Evolutionary conservation across 1,140 invertebrate species (phyloP).

Genomic region (Megalopta genalis): DNA sequence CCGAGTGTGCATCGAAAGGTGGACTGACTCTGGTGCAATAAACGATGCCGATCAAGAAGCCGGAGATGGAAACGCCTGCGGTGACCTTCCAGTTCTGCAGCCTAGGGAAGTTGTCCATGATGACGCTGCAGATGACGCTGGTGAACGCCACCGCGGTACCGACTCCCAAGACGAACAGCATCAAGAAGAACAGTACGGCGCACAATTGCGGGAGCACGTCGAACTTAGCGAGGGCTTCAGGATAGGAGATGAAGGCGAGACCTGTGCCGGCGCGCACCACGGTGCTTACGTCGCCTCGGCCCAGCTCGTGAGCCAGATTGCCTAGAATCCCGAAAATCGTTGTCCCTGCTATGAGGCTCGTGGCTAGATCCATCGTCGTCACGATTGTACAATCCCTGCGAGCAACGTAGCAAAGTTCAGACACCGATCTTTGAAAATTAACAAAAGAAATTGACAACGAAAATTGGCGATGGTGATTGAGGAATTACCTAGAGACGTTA

Average conservation of each 20-base stretch:
- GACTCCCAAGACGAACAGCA: constrained; percentile 89
- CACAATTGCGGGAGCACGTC: constrained; percentile 86
- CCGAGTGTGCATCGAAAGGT: background rate
- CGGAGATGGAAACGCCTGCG: constrained; percentile 79
- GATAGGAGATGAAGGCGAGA: constrained; percentile 84
- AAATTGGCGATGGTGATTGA: background rate
- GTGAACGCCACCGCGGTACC: constrained; percentile 87
- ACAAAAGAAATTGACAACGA: background rate
- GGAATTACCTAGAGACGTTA: constrained; percentile 87
- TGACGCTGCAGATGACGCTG: constrained; percentile 84
- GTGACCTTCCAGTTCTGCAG: constrained; percentile 84
- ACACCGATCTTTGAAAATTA: too few species aligned
- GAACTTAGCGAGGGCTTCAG: constrained; percentile 84
- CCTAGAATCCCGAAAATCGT: constrained; percentile 93
- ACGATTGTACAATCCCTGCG: constrained; percentile 85
- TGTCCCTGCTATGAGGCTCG: constrained; percentile 90
- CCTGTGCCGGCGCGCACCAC: constrained; percentile 81
- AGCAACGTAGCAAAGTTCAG: background rate
- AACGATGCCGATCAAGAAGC: constrained; percentile 86
- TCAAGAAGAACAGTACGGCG: constrained; percentile 92
- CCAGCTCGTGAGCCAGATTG: constrained; percentile 84
- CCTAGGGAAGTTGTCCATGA: constrained; percentile 86
- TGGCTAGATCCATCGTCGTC: constrained; percentile 86
- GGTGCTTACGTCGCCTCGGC: constrained; percentile 79
- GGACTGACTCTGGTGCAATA: constrained; percentile 87